A percentile compares a stretch with the other conserved stretches of the same genome.
Evolutionary conservation across 2,888 invertebrate genomes (phyloP).

Genomic region (Acrobasis consociella): DNA sequence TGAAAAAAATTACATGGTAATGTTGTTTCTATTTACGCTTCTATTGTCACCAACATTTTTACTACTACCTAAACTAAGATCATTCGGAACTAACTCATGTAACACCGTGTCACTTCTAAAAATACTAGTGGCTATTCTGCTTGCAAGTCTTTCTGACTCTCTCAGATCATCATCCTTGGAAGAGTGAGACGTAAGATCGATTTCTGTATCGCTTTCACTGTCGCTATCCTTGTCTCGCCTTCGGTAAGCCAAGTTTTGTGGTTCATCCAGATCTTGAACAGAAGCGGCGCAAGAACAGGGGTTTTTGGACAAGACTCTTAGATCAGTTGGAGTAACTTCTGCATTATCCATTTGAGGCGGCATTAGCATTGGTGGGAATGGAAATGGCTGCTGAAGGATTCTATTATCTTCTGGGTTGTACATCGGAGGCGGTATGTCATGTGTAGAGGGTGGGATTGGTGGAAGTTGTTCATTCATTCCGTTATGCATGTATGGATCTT

Average conservation of each 20-base stretch:
- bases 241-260: constrained; percentile 70
- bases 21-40: constrained; percentile 52
- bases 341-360: constrained; percentile 54
- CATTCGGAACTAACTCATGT: constrained; percentile 76
- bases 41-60: constrained; percentile 57
- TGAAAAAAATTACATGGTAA: constrained; percentile 51
- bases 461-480: constrained; percentile 49
- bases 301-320: constrained; percentile 65
- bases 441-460: constrained; percentile 45
- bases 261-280: constrained; percentile 53
- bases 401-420: constrained; percentile 62
- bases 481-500: constrained; percentile 64
- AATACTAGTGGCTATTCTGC: constrained; percentile 72
- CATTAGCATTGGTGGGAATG: constrained; percentile 66
- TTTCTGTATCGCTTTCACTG: constrained; percentile 77
- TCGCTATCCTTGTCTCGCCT: constrained; percentile 61
- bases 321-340: constrained; percentile 70
- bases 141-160: constrained; percentile 70
- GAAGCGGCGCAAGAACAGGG: constrained; percentile 58
- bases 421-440: constrained; percentile 61
- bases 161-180: constrained; percentile 75
- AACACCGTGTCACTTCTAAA: constrained; percentile 72
- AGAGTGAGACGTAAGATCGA: constrained; percentile 76
- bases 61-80: constrained; percentile 67
- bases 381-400: constrained; percentile 62